These are phyloP conservation scores for Caranx ignobilis DNA, from an alignment of 2,113 vertebrate species.

Conservation along the genomic window DNA sequence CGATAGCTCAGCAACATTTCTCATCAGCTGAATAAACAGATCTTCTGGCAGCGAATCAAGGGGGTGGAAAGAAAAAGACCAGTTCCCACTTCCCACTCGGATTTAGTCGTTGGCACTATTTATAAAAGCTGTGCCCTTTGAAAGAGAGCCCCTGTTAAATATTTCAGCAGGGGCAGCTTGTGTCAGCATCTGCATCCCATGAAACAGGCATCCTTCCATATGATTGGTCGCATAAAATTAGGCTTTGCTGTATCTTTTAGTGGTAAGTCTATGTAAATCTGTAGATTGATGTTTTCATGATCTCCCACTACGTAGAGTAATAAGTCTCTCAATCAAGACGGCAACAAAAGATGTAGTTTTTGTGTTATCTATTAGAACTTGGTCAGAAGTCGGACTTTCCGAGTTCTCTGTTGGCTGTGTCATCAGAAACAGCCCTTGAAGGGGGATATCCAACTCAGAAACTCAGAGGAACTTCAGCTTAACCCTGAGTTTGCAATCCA, in stretches of 20 bases:
- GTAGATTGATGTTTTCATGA: neutral
- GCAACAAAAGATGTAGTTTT: too few relatives aligned
- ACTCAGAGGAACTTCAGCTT: too few relatives aligned
- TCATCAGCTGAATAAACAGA: conserved; percentile 69
- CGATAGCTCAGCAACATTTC: conserved; percentile 60
- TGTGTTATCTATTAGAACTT: too few relatives aligned
- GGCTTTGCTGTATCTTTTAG: neutral
- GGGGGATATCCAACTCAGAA: too few relatives aligned
- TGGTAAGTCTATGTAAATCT: neutral
- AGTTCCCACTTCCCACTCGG: neutral
- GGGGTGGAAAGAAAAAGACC: neutral
- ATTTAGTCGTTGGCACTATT: conserved; percentile 47
- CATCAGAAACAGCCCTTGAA: too few relatives aligned
- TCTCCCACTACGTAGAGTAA: neutral
- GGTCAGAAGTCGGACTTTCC: too few relatives aligned
- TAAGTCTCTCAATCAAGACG: too few relatives aligned
- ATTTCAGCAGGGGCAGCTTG: conserved; percentile 42
- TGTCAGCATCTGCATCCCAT: conserved; percentile 36
- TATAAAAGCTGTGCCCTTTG: conserved; percentile 49
- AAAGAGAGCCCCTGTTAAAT: conserved; percentile 41
- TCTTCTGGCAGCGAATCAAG: conserved; percentile 46
- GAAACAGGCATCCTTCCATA: conserved; percentile 30
- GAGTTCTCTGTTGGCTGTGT: too few relatives aligned
- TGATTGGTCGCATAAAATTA: neutral
- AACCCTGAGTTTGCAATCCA: too few relatives aligned